phyloP scores from a whole-genome alignment of 2,797 vertebrate species.

The Balearica regulorum region DNA sequence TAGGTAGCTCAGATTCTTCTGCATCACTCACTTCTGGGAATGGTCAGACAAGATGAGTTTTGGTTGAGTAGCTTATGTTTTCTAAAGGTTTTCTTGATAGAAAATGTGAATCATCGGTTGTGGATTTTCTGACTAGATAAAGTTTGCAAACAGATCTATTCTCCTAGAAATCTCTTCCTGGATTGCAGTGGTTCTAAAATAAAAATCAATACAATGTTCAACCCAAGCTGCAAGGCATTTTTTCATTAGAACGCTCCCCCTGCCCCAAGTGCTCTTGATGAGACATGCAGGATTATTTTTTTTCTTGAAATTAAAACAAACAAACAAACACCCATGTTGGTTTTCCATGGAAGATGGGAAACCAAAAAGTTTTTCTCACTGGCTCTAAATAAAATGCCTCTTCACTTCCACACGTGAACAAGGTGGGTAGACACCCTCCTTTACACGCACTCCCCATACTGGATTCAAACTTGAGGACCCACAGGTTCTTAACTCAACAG shows the following conservation, averaged over 20 bases:
- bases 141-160: slow-evolving; percentile 10
- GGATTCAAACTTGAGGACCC: neutral
- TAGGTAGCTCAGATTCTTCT: slow-evolving; percentile 20
- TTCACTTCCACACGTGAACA: neutral
- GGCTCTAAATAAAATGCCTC: neutral
- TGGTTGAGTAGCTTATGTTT: neutral
- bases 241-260: neutral
- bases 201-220: neutral
- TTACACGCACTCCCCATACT: too few species aligned
- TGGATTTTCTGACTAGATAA: slow-evolving; percentile 8
- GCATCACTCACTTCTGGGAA: neutral
- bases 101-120: neutral
- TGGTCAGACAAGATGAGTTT: slow-evolving; percentile 1
- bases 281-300: neutral
- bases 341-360: neutral
- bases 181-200: neutral
- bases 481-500: neutral
- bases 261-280: neutral
- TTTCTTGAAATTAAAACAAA: neutral
- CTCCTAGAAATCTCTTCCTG: neutral
- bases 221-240: neutral
- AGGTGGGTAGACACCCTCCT: neutral
- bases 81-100: neutral
- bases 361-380: neutral
- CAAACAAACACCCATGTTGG: neutral